phyloP scores from a whole-genome alignment of 2,797 vertebrate species.

The Hypotaenidia okinawae region DNA sequence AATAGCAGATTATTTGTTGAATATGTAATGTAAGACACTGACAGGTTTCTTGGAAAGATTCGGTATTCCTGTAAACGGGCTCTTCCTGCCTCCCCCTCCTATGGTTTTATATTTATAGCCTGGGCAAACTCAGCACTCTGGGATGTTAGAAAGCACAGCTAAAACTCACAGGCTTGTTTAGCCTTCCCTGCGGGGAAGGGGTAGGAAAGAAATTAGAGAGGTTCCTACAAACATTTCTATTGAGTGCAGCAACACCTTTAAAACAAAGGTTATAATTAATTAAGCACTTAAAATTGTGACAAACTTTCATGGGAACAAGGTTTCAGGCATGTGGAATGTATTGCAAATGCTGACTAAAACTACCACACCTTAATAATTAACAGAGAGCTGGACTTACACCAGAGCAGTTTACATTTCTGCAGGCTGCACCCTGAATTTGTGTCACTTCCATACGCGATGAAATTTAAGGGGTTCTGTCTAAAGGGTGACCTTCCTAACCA shows the following conservation, averaged over 20 bases:
- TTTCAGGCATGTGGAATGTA: not conserved
- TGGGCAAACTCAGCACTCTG: not conserved
- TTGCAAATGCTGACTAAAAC: conserved; percentile 6
- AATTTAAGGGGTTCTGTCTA: not conserved
- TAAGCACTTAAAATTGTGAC: not conserved
- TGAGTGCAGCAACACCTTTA: not conserved
- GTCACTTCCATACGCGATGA: not conserved
- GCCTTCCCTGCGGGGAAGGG: not conserved
- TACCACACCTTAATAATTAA: conserved; percentile 15
- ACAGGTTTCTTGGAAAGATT: not conserved
- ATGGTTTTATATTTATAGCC: not conserved
- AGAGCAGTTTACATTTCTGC: not conserved
- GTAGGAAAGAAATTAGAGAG: not conserved
- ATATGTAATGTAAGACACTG: not conserved
- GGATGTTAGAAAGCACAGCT: not conserved
- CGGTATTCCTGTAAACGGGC: not conserved
- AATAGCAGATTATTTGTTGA: not conserved
- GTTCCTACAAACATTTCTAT: not conserved
- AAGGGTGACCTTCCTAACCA: not conserved
- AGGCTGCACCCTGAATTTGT: not conserved
- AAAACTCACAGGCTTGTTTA: not conserved
- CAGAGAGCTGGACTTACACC: not conserved
- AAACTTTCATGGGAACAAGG: not conserved
- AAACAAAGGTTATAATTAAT: not conserved
- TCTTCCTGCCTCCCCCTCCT: not conserved